These are phyloP conservation scores for Zosterops borbonicus DNA, from an alignment of 2,113 vertebrate genomes.

Conservation along the genomic window DNA sequence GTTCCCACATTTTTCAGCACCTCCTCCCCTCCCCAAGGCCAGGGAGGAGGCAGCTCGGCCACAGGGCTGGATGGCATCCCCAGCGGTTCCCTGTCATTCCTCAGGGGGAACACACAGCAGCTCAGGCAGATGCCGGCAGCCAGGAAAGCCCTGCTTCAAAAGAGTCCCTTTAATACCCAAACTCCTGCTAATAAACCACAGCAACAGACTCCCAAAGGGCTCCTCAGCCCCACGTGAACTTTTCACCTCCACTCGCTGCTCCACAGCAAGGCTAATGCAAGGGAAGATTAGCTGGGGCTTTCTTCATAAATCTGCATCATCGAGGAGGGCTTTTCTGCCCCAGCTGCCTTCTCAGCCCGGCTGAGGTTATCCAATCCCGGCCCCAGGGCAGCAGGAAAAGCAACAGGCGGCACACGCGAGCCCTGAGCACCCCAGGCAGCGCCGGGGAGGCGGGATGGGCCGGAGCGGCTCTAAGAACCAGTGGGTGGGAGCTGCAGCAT, in stretches of 20 bases:
- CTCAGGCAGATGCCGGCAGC: background rate
- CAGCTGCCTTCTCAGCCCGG: background rate
- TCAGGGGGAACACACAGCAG: background rate
- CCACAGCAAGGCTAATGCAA: background rate
- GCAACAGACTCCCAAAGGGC: background rate
- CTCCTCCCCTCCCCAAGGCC: too few species aligned
- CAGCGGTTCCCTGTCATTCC: background rate
- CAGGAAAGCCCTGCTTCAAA: background rate
- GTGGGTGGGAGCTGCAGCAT: background rate
- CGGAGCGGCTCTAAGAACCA: background rate
- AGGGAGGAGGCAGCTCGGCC: background rate
- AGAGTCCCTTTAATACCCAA: background rate
- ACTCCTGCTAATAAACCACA: background rate
- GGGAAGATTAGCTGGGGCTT: background rate
- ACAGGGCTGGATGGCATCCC: background rate
- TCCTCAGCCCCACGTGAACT: background rate
- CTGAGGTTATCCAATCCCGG: background rate
- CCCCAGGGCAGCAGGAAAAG: background rate
- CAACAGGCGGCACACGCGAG: background rate
- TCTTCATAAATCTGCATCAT: background rate
- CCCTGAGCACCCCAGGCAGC: background rate
- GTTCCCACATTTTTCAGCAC: background rate
- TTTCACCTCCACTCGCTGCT: background rate
- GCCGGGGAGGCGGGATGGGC: accelerated
- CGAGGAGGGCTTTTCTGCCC: background rate